Evolutionary conservation across 2,888 invertebrate species (phyloP).

Genomic region (Zeuzera pyrina): DNA sequence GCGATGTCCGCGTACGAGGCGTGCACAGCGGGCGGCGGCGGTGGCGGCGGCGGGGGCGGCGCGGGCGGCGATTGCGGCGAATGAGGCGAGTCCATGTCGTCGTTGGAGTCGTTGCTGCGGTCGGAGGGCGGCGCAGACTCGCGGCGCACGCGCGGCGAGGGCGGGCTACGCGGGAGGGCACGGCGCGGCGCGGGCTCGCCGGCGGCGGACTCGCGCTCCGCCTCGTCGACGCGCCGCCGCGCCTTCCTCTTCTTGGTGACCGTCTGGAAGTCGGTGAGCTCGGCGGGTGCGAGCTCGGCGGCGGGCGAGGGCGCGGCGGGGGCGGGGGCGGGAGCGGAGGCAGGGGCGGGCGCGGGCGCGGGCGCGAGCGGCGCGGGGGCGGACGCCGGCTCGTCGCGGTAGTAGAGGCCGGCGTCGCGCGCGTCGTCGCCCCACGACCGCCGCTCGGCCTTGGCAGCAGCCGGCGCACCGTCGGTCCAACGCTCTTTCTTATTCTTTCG

Average conservation of each 20-base stretch:
- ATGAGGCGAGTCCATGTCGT: constrained; percentile 87
- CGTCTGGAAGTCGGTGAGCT: constrained; percentile 84
- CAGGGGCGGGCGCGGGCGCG: constrained; percentile 36
- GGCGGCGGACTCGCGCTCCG: constrained; percentile 19
- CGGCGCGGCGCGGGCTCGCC: constrained; percentile 65
- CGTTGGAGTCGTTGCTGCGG: constrained; percentile 85
- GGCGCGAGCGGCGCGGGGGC: constrained; percentile 73
- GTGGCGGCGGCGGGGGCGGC: constrained; percentile 16
- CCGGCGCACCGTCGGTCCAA: constrained; percentile 53
- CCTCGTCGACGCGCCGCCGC: constrained; percentile 76
- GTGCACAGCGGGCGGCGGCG: constrained; percentile 29
- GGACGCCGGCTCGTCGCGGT: constrained; percentile 27
- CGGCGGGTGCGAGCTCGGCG: constrained; percentile 36
- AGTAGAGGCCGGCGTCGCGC: constrained; percentile 11
- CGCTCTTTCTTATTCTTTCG: constrained; percentile 19
- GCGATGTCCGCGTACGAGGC: constrained; percentile 78
- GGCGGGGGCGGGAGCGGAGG: too few relatives aligned
- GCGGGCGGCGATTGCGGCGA: constrained; percentile 78
- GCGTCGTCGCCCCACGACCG: constrained; percentile 19
- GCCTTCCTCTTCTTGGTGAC: constrained; percentile 88
- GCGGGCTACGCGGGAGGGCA: constrained; percentile 26
- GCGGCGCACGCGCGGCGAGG: constrained; percentile 47
- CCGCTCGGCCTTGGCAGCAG: constrained; percentile 21
- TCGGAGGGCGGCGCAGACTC: constrained; percentile 89
- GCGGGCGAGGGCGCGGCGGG: constrained; percentile 19